Conservation (phyloP, 1,140 invertebrate species). For the Drosophila rhopaloa region DNA sequence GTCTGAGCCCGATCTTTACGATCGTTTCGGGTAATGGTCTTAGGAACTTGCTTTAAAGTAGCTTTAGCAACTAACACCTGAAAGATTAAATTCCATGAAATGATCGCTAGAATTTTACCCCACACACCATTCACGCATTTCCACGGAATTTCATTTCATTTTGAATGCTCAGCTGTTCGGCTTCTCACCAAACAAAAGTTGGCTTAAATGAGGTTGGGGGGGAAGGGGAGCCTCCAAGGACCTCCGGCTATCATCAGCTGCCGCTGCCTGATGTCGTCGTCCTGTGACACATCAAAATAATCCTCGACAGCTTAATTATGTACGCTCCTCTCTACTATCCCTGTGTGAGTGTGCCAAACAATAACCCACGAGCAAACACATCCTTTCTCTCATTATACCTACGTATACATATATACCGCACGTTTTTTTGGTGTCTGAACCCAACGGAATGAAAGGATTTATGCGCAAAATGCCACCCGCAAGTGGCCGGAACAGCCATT, state of each 20-base stretch:
- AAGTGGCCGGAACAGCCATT: constrained; percentile 51
- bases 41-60: constrained; percentile 28
- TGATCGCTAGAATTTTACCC: constrained; percentile 13
- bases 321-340: constrained; percentile 51
- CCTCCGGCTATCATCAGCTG: constrained; percentile 72
- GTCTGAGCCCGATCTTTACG: constrained; percentile 45
- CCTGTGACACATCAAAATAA: constrained; percentile 84
- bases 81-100: constrained; percentile 4
- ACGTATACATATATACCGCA: constrained; percentile 9
- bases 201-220: constrained; percentile 66
- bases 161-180: constrained; percentile 53
- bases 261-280: constrained; percentile 68
- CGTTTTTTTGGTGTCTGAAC: constrained; percentile 26
- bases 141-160: constrained; percentile 13
- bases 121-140: not conserved
- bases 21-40: constrained; percentile 24
- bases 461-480: constrained; percentile 77
- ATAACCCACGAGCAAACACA: constrained; percentile 70
- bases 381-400: constrained; percentile 55
- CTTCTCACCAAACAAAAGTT: constrained; percentile 75
- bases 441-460: constrained; percentile 72
- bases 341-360: constrained; percentile 51
- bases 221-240: constrained; percentile 10
- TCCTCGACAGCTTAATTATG: constrained; percentile 84
- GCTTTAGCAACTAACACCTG: constrained; percentile 8